phyloP scores from a whole-genome alignment of 2,113 vertebrate species.

The Podilymbus podiceps region DNA sequence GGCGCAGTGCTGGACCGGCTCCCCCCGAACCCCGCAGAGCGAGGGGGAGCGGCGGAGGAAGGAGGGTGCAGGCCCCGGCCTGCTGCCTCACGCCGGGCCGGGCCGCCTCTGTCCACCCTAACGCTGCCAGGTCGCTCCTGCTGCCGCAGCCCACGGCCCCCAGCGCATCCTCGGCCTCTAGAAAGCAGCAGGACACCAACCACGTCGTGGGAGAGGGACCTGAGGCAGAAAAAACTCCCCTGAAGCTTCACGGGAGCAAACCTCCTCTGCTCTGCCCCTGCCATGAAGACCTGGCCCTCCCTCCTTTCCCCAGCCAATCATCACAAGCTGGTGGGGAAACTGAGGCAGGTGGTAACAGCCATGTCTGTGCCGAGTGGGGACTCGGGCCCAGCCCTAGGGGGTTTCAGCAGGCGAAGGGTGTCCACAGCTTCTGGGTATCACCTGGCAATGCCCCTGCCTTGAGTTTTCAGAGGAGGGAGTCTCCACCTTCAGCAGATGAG shows the following conservation, averaged over 20 bases:
- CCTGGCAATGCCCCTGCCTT: fast-evolving
- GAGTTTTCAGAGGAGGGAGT: neutral
- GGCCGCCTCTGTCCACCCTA: neutral
- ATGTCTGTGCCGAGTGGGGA: neutral
- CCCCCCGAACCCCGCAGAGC: neutral
- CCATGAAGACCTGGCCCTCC: neutral
- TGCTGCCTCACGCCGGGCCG: neutral
- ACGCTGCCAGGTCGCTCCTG: neutral
- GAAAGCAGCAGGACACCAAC: neutral
- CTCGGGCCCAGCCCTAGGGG: fast-evolving
- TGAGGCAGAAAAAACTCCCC: fast-evolving
- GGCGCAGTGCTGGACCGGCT: fast-evolving
- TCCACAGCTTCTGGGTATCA: neutral
- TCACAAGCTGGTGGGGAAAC: neutral
- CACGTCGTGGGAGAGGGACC: neutral
- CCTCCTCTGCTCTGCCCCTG: fast-evolving
- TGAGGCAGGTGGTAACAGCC: fast-evolving
- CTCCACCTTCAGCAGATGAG: neutral
- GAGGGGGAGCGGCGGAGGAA: neutral
- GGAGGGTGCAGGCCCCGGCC: neutral
- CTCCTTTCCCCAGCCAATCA: neutral
- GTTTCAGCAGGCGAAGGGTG: no score
- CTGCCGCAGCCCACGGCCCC: neutral
- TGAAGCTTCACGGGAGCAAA: neutral
- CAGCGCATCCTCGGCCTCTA: fast-evolving